phyloP scores from a whole-genome alignment of 23 tunicate species.

The Styela plicata region DNA sequence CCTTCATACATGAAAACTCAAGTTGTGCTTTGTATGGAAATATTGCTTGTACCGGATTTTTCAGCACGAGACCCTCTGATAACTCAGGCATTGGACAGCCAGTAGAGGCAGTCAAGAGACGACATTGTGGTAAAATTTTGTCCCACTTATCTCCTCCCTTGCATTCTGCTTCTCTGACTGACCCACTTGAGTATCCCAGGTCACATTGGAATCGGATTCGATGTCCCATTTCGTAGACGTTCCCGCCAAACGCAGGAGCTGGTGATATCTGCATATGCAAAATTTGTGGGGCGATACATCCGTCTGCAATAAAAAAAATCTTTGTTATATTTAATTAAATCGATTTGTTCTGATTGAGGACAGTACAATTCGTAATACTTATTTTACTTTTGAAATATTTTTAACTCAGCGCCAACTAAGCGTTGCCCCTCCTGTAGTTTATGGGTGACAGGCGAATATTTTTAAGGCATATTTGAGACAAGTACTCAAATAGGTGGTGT shows the following conservation, averaged over 20 bases:
- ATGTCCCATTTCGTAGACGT: constrained; percentile 23
- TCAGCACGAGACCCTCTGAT: constrained; percentile 1
- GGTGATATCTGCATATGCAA: not conserved
- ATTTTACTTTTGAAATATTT: too few species aligned
- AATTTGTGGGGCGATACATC: not conserved
- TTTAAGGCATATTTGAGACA: too few species aligned
- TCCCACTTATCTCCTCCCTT: constrained; percentile 7
- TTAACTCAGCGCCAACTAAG: too few species aligned
- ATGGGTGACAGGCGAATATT: too few species aligned
- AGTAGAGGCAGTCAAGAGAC: not conserved
- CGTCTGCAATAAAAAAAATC: constrained; percentile 1
- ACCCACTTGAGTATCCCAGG: not conserved
- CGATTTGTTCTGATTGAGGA: too few species aligned
- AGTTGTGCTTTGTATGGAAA: constrained; percentile 19
- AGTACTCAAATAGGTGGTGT: too few species aligned
- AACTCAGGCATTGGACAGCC: constrained; percentile 6
- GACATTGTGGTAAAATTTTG: not conserved
- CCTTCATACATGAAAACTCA: constrained; percentile 4
- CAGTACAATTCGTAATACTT: too few species aligned
- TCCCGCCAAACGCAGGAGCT: constrained; percentile 7
- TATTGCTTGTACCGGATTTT: not conserved
- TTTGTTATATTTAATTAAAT: too few species aligned
- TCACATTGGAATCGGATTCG: constrained; percentile 2
- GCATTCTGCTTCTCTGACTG: constrained; percentile 8
- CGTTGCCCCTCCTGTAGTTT: too few species aligned